Evolutionary conservation across 2,113 vertebrate genomes (phyloP).

Genomic region (Phyllopteryx taeniolatus): DNA sequence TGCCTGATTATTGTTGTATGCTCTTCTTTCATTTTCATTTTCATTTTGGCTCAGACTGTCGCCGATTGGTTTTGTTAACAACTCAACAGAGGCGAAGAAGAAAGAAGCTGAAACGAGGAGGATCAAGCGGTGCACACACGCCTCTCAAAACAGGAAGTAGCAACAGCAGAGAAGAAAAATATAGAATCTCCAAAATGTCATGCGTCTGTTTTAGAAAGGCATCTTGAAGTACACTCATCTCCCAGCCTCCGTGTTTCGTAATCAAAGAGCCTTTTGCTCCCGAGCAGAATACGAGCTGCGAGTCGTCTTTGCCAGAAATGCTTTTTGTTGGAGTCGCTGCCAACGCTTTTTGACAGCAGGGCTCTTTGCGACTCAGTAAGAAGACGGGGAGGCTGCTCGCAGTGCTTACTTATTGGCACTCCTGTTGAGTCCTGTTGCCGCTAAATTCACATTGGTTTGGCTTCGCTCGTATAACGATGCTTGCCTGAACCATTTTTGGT

Average conservation of each 20-base stretch:
- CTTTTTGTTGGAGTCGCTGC: conserved; percentile 9
- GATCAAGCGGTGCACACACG: background rate
- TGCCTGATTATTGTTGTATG: too few relatives aligned
- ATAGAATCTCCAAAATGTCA: conserved; percentile 7
- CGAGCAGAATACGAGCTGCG: background rate
- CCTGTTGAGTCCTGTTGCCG: background rate
- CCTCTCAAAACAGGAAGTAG: background rate
- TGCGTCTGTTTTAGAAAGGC: background rate
- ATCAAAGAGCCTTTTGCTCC: conserved; percentile 10
- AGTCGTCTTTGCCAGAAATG: conserved; percentile 8
- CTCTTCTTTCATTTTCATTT: too few relatives aligned
- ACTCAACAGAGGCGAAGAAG: conserved; percentile 1
- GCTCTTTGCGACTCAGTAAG: background rate
- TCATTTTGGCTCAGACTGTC: background rate
- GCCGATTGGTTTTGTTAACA: background rate
- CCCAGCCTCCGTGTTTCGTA: conserved; percentile 6
- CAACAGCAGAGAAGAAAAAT: background rate
- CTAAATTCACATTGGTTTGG: background rate
- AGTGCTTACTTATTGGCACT: background rate
- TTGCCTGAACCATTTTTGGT: background rate
- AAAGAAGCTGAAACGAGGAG: background rate
- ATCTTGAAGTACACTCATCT: conserved; percentile 4
- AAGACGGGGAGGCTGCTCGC: background rate
- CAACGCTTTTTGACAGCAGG: conserved; percentile 4
- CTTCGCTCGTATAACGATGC: background rate